Evolutionary conservation across 2,797 vertebrate genomes (phyloP).

Genomic region (Enteromius trimaculatus): DNA sequence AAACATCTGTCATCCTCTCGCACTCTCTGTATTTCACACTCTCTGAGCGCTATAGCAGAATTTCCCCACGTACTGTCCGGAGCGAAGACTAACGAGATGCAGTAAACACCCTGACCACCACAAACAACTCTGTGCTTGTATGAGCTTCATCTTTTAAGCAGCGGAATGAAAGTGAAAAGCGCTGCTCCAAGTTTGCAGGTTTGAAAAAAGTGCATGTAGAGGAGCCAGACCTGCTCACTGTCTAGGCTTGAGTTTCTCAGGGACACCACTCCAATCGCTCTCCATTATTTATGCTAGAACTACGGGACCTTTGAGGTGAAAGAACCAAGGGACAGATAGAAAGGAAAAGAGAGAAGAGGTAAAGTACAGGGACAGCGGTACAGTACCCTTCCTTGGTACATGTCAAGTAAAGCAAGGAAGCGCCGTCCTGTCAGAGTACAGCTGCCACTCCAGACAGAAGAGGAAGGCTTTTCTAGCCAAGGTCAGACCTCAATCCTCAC

Average conservation of each 20-base stretch:
- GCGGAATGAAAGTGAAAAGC: not conserved
- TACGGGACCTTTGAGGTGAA: conserved; percentile 3
- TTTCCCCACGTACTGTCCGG: not conserved
- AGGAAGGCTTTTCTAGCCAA: not conserved
- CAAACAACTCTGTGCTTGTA: not conserved
- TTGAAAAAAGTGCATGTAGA: not conserved
- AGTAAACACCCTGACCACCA: not conserved
- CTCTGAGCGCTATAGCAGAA: not conserved
- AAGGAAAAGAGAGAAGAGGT: not conserved
- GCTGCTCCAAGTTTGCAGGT: conserved; percentile 1
- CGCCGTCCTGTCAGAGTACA: not conserved
- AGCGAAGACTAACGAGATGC: not conserved
- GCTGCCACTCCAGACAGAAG: conserved; percentile 25
- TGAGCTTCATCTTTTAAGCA: conserved; percentile 13
- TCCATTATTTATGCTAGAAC: conserved; percentile 1
- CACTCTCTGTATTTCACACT: conserved; percentile 1
- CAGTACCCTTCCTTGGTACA: not conserved
- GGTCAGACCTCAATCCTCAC: conserved; percentile 23
- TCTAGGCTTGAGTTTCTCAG: not conserved
- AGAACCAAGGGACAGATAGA: not conserved
- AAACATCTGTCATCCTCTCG: conserved; percentile 26
- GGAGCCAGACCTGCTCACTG: conserved; percentile 18
- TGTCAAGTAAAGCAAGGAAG: conserved; percentile 11
- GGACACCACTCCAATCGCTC: not conserved
- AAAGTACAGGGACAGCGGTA: conserved; percentile 7